These are phyloP conservation scores for Sorex maritimensis DNA, from an alignment of 2,797 vertebrate genomes.

Conservation along the genomic window DNA sequence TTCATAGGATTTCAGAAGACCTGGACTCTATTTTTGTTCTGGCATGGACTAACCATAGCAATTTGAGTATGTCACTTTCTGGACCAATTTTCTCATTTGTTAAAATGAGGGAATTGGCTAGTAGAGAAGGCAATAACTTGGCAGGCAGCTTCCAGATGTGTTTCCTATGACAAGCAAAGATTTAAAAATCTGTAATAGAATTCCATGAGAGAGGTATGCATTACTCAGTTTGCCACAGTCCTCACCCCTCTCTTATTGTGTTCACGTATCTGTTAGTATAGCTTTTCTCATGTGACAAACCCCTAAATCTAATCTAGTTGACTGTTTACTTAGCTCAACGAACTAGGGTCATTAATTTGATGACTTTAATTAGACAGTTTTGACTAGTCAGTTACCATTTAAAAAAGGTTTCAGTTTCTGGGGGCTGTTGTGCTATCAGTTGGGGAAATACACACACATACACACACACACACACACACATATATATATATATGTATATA, in stretches of 20 bases:
- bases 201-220: background rate
- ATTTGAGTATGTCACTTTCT: constrained; percentile 70
- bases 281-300: constrained; percentile 52
- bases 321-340: background rate
- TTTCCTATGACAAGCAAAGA: constrained; percentile 5
- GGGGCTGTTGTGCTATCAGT: background rate
- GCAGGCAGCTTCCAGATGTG: constrained; percentile 49
- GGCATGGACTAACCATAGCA: constrained; percentile 50
- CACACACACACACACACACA: background rate
- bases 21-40: constrained; percentile 66
- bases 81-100: constrained; percentile 66
- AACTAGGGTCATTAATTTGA: background rate
- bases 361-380: constrained; percentile 6
- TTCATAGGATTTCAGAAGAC: background rate
- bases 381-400: constrained; percentile 9
- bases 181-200: constrained; percentile 41
- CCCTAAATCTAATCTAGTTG: background rate
- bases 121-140: constrained; percentile 52
- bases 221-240: background rate
- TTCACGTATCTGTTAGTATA: background rate
- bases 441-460: background rate
- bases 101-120: constrained; percentile 49
- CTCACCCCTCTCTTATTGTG: background rate
- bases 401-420: constrained; percentile 30
- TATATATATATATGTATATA: too few relatives aligned